Evolutionary conservation across 2,888 invertebrate species (phyloP), one percentile per base, ranked within the genome.

Genomic region (Perizoma affinitatum): DNA sequence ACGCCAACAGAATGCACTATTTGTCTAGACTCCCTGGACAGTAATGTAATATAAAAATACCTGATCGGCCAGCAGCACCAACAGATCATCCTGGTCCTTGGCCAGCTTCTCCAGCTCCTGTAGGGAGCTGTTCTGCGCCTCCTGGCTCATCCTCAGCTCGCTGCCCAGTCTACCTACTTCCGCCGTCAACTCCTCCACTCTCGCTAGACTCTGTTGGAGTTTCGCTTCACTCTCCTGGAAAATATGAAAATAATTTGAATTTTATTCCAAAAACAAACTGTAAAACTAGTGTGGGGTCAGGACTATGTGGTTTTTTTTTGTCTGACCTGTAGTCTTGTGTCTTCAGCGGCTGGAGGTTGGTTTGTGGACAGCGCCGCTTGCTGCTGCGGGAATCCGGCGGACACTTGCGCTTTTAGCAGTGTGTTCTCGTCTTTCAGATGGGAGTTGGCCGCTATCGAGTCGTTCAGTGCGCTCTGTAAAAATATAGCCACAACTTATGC

Each of bases 41-140:
- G 35, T 5, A 10, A 45, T 4, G 34, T n/a, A 38, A 0, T 45
- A 5, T 9, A 46, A 5, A 40, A 6, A 6, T 42, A 92, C 98
- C 93, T 99, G 98, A 83, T 99, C 98, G 0, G 97, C 96, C 43
- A 99, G 90, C 60, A 99, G 87, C 76, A 97, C 96, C 58, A 99
- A 86, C 65, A 99, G 87, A 86, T 99, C 98, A 72, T 99, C 99
- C 83, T 99, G 98, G 78, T 99, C 99, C 78, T 96, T 97, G 78
- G 94, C 95, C 65, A 97, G 78, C 68, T 93, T 93, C 44, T 94
- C 94, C 69, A 96, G 78, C 69, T 96, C 95, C 0, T 81, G 83
- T 0, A 58, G 67, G 0, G 76, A 66, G 0, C 41, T 65, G 40
- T 52, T 69, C 66, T 82, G 73, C 3, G 59, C 75, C 4, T 83